Evolutionary conservation across 2,797 vertebrate species (phyloP).

Genomic region (Hirundo rustica): DNA sequence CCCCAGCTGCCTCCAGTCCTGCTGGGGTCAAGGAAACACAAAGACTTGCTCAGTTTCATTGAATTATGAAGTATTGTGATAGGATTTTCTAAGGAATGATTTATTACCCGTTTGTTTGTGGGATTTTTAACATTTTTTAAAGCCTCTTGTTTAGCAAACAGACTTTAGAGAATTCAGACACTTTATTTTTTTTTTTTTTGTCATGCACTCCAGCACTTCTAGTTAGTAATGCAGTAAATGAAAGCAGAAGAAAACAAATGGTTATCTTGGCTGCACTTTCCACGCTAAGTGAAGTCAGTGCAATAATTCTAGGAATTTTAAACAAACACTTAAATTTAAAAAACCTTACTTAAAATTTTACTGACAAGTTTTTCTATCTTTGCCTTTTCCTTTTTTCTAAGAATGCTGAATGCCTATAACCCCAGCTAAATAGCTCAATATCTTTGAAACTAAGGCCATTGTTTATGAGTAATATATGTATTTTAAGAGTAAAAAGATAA

Average conservation of each 20-base stretch:
- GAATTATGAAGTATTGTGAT: neutral
- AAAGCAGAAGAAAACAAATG: neutral
- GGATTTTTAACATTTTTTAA: conserved; percentile 8
- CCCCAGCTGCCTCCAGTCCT: neutral
- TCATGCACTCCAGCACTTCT: conserved; percentile 47
- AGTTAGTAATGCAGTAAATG: conserved; percentile 7
- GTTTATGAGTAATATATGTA: neutral
- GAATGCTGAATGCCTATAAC: neutral
- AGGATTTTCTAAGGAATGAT: conserved; percentile 19
- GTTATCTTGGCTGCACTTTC: neutral
- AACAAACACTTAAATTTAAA: neutral
- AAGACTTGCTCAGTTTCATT: neutral
- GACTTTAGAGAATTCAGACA: neutral
- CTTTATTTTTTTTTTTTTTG: neutral
- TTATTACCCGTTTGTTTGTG: neutral
- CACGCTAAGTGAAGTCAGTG: neutral
- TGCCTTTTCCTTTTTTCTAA: conserved; percentile 8
- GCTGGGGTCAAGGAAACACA: neutral
- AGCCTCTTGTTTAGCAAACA: neutral
- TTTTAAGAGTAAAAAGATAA: neutral
- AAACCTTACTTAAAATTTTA: neutral
- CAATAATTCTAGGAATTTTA: neutral
- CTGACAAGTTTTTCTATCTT: neutral
- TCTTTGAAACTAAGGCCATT: neutral
- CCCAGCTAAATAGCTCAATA: neutral